Base-by-base conservation (phyloP, 2,113 vertebrate species). In the Capreolus pygargus region DNA sequence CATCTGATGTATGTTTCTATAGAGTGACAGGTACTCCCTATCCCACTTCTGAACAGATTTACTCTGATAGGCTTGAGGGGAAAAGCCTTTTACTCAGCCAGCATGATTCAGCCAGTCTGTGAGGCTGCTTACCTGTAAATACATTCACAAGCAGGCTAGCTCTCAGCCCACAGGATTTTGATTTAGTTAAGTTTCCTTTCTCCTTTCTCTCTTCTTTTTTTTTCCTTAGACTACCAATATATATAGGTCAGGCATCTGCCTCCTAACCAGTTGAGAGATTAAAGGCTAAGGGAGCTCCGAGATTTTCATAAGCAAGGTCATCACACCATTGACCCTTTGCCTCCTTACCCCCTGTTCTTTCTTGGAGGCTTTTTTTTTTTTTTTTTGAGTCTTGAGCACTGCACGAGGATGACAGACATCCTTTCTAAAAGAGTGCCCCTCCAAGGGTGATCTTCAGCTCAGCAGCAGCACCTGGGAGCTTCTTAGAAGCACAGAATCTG, bases 1-100 rank as follows among this genome's bases (percentile, higher is more conserved):
- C 6, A 0, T 83, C 97, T 98, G 97, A 98, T 94, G 58, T 96
- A 92, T 94, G 91, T 92, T 98, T 95, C 86, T 30, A 6, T 2
- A 83, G 92, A 94, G 57, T 97, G 98, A 70, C 96, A 95, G 60
- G 74, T 89, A 76, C 86, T 97, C 81, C 45, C 67, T 87, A 64
- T 50, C 54, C 81, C 60, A 60, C 89, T 97, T 95, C 70, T 84
- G 95, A 96, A 54, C 61, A 92, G 87, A 96, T 79, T 94, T 70
- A 86, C 76, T 92, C 50, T 94, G 57, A 94, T 70, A 89, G 50
- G 47, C 84, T 91, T 85, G 27, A 11, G 76, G 94, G 90, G 45
- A 9, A 82, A 81, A 83, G 88, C 30, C 33, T 50, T 96, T 95
- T 83, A 33, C 33, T 85, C 55, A 28, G 57, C 45, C 84, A 45